Conservation (phyloP, 2,888 invertebrate species). For the Diplazon laetatorius region DNA sequence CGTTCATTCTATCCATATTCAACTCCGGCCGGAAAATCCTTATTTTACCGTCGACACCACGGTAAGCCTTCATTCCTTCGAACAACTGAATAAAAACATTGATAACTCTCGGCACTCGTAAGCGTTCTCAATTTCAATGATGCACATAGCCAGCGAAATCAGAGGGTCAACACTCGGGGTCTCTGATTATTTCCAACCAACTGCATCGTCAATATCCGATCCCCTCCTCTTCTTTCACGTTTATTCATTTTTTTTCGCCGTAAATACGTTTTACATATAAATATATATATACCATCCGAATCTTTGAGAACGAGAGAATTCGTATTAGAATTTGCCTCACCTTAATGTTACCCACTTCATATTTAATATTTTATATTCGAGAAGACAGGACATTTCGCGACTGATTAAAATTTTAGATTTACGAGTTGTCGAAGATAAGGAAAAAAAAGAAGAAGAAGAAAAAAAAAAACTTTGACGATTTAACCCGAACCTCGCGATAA, state of each 20-base stretch:
- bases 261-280: too few species aligned
- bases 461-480: constrained; percentile 34
- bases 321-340: not conserved
- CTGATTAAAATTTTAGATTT: constrained; percentile 42
- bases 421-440: constrained; percentile 18
- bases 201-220: constrained; percentile 26
- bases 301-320: constrained; percentile 1
- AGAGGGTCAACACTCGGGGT: constrained; percentile 50
- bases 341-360: not conserved
- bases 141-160: constrained; percentile 22
- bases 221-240: not conserved
- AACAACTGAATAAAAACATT: constrained; percentile 88
- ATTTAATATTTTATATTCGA: constrained; percentile 7
- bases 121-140: constrained; percentile 39
- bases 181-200: constrained; percentile 49
- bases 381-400: constrained; percentile 14
- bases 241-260: too few species aligned
- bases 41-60: constrained; percentile 95
- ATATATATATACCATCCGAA: too few species aligned
- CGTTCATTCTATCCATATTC: constrained; percentile 97
- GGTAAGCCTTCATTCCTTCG: constrained; percentile 99
- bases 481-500: constrained; percentile 45
- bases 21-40: constrained; percentile 97
- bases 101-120: constrained; percentile 60
- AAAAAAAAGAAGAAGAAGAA: not conserved